Evolutionary conservation across 2,888 invertebrate genomes (phyloP).

Genomic region (Cremastinae sp.): DNA sequence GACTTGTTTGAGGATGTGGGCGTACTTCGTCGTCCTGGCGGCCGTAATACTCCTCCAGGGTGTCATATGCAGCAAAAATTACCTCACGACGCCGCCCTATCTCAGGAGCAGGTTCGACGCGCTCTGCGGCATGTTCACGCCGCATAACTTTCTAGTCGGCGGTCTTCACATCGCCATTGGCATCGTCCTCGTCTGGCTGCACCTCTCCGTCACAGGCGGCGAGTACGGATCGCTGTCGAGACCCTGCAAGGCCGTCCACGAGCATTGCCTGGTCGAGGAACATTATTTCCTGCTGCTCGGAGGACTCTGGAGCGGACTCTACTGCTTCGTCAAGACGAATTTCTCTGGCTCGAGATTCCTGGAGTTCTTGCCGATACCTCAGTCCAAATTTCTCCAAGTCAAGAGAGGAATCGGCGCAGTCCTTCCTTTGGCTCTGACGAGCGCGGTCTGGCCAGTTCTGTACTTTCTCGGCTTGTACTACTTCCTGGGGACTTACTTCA

Average conservation of each 20-base stretch:
- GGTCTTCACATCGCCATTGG: conserved; percentile 85
- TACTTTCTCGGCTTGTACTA: conserved; percentile 85
- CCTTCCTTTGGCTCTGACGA: conserved; percentile 83
- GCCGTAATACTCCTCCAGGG: conserved; percentile 86
- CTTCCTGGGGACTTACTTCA: conserved; percentile 83
- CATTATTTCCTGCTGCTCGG: conserved; percentile 86
- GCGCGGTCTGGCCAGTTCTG: conserved; percentile 84
- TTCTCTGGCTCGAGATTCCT: conserved; percentile 83
- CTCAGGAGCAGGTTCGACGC: conserved; percentile 86
- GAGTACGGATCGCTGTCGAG: conserved; percentile 83
- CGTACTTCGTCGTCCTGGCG: conserved; percentile 85
- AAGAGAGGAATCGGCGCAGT: conserved; percentile 83
- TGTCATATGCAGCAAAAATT: conserved; percentile 87
- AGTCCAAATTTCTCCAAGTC: conserved; percentile 86
- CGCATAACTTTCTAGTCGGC: conserved; percentile 83
- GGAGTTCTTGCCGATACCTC: conserved; percentile 87
- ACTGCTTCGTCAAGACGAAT: conserved; percentile 83
- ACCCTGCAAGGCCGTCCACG: conserved; percentile 80
- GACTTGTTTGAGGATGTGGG: conserved; percentile 84
- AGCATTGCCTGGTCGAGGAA: conserved; percentile 85
- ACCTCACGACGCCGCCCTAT: conserved; percentile 84
- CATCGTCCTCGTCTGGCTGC: conserved; percentile 86
- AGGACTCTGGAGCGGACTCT: conserved; percentile 85
- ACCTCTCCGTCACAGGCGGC: conserved; percentile 85
- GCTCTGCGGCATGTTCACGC: conserved; percentile 84